These are phyloP conservation scores for Notocelia uddmanniana DNA, from an alignment of 2,888 invertebrate genomes.

Conservation along the genomic window DNA sequence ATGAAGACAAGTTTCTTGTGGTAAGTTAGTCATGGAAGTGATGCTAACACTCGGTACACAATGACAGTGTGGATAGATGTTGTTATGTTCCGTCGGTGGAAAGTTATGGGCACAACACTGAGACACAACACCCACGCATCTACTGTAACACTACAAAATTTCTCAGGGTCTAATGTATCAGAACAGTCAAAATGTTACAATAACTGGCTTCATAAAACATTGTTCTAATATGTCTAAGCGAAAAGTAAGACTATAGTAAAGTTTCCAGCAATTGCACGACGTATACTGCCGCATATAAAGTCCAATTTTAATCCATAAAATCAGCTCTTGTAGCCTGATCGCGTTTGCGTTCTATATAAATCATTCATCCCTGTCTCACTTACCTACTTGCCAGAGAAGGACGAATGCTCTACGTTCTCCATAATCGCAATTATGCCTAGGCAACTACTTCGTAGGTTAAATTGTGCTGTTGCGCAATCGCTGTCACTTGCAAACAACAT, in stretches of 20 bases:
- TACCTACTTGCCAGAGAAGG: too few species aligned
- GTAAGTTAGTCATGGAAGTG: slow-evolving; percentile 67
- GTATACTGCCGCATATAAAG: not conserved
- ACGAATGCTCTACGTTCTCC: too few species aligned
- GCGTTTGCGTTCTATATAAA: too few species aligned
- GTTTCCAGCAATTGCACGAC: not conserved
- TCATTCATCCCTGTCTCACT: too few species aligned
- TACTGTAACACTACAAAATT: slow-evolving; percentile 65
- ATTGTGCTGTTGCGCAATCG: too few species aligned
- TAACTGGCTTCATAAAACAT: not conserved
- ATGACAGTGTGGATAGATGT: slow-evolving; percentile 64
- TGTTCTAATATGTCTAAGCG: not conserved
- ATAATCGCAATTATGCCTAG: too few species aligned
- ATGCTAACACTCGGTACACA: slow-evolving; percentile 59
- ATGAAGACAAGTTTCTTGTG: slow-evolving; percentile 8
- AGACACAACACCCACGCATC: slow-evolving; percentile 71
- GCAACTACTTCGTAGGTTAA: too few species aligned
- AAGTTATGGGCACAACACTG: slow-evolving; percentile 61
- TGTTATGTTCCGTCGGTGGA: slow-evolving; percentile 61
- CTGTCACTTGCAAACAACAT: too few species aligned
- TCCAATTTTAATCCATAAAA: not conserved
- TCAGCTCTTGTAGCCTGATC: too few species aligned
- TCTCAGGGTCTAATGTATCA: not conserved
- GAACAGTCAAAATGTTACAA: slow-evolving; percentile 7
- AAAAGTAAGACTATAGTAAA: not conserved